Evolutionary conservation across 2,113 vertebrate genomes (phyloP), one percentile per base, ranked within the genome.

Genomic region (Sphaerodactylus townsendi): DNA sequence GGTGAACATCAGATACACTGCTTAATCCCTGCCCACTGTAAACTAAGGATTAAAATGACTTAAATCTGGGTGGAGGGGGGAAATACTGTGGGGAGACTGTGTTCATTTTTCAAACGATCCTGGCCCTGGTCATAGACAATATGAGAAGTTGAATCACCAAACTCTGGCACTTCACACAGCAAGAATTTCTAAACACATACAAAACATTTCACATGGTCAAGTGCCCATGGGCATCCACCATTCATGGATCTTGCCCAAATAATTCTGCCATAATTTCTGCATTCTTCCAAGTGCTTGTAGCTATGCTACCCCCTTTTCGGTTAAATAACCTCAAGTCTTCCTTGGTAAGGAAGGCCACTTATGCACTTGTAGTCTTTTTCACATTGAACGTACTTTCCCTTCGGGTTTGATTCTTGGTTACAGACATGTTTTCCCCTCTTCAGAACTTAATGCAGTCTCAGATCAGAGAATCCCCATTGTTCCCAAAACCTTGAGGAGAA

Each of bases 1-100:
- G 86, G 70, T 83, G 86, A 91, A 85, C 78, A 64, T 56, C 33
- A n/a, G 65, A 80, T 85, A 85, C 75, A 85, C 86, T 93, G 80
- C 82, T 91, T 85, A 90, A 79, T 88, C 50, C 85, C 74, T 83
- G 23, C 85, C 83, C 91, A 71, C 62, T 77, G 77, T 41, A 68
- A 84, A 19, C 39, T 81, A 72, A 89, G 48, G 65, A 79, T 62
- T 82, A 66, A 78, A 79, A 84, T 77, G 74, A 86, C 77, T 86
- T 85, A 77, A 48, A 86, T 74, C 33, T 77, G 77, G 28, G 23
- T 56, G 62, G 17, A 28, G 3, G 8, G 33, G 28, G 25, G 4
- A 83, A 85, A 85, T 44, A 84, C 82, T 79, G 70, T 44, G 79
- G 53, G 50, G 69, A 92, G 84, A 83, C 64, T 72, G 9, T 56